Evolutionary conservation across 1,140 invertebrate species (phyloP).

Genomic region (Zaprionus taronus): DNA sequence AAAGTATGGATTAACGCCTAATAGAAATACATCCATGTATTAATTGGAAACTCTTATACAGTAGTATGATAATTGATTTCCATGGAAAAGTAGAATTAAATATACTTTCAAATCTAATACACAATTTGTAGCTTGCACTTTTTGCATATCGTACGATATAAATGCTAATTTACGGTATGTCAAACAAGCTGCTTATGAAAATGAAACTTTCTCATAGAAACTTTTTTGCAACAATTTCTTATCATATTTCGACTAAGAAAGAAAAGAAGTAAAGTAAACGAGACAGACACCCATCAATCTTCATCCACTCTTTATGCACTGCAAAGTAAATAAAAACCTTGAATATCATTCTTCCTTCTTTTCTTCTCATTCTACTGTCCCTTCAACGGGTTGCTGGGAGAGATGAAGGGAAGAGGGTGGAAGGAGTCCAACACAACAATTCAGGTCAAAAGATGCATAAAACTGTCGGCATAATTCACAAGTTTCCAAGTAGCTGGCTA

Average conservation of each 20-base stretch:
- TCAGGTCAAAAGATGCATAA: constrained; percentile 53
- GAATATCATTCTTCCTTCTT: not conserved
- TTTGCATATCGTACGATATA: constrained; percentile 3
- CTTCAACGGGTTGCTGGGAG: not conserved
- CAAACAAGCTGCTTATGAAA: constrained; percentile 10
- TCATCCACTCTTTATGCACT: constrained; percentile 18
- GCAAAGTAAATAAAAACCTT: constrained; percentile 18
- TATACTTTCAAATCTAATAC: not conserved
- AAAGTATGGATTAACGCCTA: too few relatives aligned
- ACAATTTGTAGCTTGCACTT: not conserved
- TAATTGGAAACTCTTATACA: too few relatives aligned
- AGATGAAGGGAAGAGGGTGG: not conserved
- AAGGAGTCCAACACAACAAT: constrained; percentile 18
- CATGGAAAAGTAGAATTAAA: too few relatives aligned
- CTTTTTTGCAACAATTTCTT: not conserved
- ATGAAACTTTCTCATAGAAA: not conserved
- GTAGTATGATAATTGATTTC: too few relatives aligned
- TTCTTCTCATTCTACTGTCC: not conserved
- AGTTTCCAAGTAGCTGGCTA: constrained; percentile 45
- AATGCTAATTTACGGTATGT: constrained; percentile 7
- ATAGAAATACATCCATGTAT: too few relatives aligned
- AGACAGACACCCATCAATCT: constrained; percentile 32
- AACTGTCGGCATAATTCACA: constrained; percentile 62
- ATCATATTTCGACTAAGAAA: not conserved
- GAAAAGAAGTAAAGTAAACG: constrained; percentile 2